Evolutionary conservation across 2,888 invertebrate genomes (phyloP), one percentile per base, ranked within the genome.

Genomic region (Xanthia togata): DNA sequence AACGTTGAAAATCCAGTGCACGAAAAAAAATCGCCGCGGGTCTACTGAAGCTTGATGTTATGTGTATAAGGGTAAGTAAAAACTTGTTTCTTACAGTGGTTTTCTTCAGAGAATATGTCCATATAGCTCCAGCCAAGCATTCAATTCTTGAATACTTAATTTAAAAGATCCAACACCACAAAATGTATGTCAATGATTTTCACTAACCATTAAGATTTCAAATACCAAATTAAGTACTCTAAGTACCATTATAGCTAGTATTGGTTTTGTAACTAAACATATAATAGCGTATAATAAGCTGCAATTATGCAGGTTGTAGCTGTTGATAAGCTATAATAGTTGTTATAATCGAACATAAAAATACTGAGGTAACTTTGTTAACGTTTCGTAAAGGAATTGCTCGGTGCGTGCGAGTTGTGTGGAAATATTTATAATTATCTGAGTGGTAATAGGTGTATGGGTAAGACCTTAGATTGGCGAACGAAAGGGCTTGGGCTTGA

Each of bases 261-360:
- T 84, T 59, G 78, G 70, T 79, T 79, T 85, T 76, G 82, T 70
- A 84, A 84, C 76, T 17, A 35, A 68, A 41, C 57, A 60, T 80
- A 63, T 59, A 75, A 60, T 26, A 70, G 44, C 17, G 20, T 53
- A n/a, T n/a, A 57, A 64, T 71, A 69, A 71, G 23, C 9, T 50
- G 26, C 44, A 79, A 81, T 84, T 82, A 75, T 70, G 55, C 55
- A 68, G 17, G 69, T 63, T 63, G 35, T 0, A 74, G 53, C n/a
- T 64, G 62, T 70, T 75, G 53, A 70, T 65, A 73, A 38, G 65
- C 31, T 68, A 12, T 84, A 65, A 63, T 69, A 14, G 20, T 63
- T 38, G n/a, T 69, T 82, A 71, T 59, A 59, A 65, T 72, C 55
- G 73, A 69, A 57, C 71, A 59, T 83, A 79, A 82, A 78, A 76